Conservation (phyloP, 2,797 vertebrate species). For the Danio jaintianensis region DNA sequence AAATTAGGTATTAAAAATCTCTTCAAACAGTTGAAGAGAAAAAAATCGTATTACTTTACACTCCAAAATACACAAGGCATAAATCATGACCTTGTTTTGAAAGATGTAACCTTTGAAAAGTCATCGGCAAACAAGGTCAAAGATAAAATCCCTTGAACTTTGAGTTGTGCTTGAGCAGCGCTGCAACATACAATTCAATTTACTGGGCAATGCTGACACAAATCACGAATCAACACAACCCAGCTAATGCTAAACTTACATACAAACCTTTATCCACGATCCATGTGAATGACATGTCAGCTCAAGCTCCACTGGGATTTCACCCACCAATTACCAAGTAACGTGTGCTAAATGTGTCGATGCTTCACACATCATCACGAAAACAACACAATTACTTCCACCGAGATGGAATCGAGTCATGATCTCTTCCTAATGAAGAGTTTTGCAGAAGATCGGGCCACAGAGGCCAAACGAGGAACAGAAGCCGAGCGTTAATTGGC, state of each 20-base stretch:
- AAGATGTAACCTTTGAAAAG: neutral
- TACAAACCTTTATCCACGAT: neutral
- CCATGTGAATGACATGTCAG: neutral
- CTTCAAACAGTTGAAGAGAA: neutral
- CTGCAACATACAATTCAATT: neutral
- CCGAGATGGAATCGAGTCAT: constrained; percentile 11
- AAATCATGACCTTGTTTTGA: neutral
- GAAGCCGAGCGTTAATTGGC: constrained; percentile 39
- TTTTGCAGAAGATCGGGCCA: constrained; percentile 22
- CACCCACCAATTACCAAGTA: neutral
- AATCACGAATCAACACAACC: neutral
- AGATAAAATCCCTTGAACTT: neutral
- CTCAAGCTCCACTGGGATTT: neutral
- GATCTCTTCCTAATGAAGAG: constrained; percentile 32
- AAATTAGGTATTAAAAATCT: neutral
- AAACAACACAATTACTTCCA: constrained; percentile 34
- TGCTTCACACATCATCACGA: neutral
- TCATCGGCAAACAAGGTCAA: neutral
- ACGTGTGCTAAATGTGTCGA: neutral
- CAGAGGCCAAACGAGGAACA: constrained; percentile 16
- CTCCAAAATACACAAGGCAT: neutral
- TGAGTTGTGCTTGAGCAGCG: neutral
- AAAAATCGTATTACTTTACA: neutral
- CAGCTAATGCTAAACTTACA: neutral
- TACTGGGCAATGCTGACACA: neutral